Evolutionary conservation across 30 jellyfish, hydroid and myxozoan genomes (phyloP).

Genomic region (Catostylus mosaicus): DNA sequence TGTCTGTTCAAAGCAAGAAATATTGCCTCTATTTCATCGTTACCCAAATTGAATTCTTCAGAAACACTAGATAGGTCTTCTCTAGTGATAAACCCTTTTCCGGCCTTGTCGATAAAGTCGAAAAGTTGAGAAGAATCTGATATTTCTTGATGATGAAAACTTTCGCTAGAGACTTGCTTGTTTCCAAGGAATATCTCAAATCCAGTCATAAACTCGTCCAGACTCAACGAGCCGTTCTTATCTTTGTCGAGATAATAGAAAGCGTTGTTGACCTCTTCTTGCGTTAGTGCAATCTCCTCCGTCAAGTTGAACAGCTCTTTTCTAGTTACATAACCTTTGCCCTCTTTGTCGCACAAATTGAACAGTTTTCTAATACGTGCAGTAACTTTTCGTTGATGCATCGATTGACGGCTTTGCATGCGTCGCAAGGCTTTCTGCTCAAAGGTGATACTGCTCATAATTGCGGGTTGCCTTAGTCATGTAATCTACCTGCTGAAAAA

Average conservation of each 20-base stretch:
- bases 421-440: slow-evolving; percentile 38
- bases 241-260: slow-evolving; percentile 82
- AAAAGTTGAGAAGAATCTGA: slow-evolving; percentile 75
- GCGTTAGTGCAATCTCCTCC: slow-evolving; percentile 79
- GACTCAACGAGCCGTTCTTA: slow-evolving; percentile 72
- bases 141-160: slow-evolving; percentile 53
- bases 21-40: slow-evolving; percentile 58
- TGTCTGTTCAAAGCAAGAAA: slow-evolving; percentile 39
- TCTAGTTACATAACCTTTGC: slow-evolving; percentile 76
- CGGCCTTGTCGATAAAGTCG: slow-evolving; percentile 70
- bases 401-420: slow-evolving; percentile 15
- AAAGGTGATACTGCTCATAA: slow-evolving; percentile 22
- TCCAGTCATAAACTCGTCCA: slow-evolving; percentile 86
- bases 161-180: slow-evolving; percentile 58
- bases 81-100: slow-evolving; percentile 77
- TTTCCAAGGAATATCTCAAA: slow-evolving; percentile 86
- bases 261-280: slow-evolving; percentile 81
- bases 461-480: neutral
- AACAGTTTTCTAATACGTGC: slow-evolving; percentile 55
- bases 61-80: slow-evolving; percentile 63
- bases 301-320: slow-evolving; percentile 72
- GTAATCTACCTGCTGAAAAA: neutral
- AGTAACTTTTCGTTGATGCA: slow-evolving; percentile 44
- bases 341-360: slow-evolving; percentile 74
- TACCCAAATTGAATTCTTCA: slow-evolving; percentile 43